phyloP scores from a whole-genome alignment of 2,888 invertebrate genomes.

The Orgyia antiqua region DNA sequence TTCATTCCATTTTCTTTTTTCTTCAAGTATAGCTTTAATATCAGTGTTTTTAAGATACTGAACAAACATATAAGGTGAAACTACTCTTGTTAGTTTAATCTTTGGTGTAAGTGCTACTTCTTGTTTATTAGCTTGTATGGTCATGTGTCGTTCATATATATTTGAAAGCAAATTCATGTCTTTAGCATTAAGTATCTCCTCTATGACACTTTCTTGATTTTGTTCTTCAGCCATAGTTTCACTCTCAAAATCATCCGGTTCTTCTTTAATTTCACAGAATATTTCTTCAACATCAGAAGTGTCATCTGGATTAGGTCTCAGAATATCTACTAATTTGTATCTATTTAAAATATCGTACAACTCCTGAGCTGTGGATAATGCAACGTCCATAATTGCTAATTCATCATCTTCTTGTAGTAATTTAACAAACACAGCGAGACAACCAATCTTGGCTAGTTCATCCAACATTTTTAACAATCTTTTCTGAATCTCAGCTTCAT shows the following conservation, averaged over 20 bases:
- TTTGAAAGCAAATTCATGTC: conserved; percentile 80
- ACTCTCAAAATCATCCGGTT: conserved; percentile 23
- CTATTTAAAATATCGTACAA: conserved; percentile 74
- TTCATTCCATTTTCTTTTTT: conserved; percentile 82
- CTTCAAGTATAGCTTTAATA: conserved; percentile 77
- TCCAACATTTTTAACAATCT: conserved; percentile 82
- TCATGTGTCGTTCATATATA: conserved; percentile 78
- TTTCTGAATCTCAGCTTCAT: conserved; percentile 80
- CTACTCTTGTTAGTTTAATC: conserved; percentile 45
- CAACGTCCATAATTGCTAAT: conserved; percentile 82
- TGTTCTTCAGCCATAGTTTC: conserved; percentile 29
- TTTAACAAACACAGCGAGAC: conserved; percentile 82
- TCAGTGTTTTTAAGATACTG: conserved; percentile 76
- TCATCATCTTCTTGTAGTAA: conserved; percentile 84
- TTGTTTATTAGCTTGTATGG: conserved; percentile 39
- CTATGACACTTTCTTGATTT: conserved; percentile 68
- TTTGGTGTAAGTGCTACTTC: conserved; percentile 34
- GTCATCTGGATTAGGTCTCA: conserved; percentile 40
- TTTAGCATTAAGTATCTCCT: conserved; percentile 80
- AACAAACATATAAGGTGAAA: conserved; percentile 79
- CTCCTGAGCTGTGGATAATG: conserved; percentile 74
- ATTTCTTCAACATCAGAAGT: conserved; percentile 41
- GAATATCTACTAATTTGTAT: conserved; percentile 67
- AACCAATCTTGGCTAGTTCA: conserved; percentile 82
- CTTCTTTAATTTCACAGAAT: conserved; percentile 36